Conservation (phyloP, 2,113 vertebrate genomes). For the Ciconia boyciana region DNA sequence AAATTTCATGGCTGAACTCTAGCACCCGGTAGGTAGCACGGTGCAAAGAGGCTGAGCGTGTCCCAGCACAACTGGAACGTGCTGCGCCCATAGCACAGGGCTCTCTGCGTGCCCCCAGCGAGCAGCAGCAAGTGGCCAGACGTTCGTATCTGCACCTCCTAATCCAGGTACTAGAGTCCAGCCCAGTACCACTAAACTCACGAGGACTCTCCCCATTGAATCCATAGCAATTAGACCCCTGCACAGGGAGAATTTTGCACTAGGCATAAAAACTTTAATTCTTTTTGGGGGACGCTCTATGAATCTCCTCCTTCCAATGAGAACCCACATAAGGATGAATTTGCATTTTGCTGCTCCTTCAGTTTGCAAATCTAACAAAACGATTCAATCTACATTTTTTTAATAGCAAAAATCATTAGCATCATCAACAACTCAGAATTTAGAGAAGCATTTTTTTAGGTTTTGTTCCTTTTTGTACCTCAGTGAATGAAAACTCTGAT, state of each 20-base stretch:
- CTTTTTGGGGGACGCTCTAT: accelerated
- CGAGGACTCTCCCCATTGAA: accelerated
- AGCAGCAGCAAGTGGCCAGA: not conserved
- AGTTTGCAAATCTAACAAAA: not conserved
- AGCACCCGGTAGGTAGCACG: not conserved
- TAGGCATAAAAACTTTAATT: accelerated
- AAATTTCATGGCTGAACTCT: accelerated
- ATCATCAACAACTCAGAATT: not conserved
- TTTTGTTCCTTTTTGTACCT: not conserved
- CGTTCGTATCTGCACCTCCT: not conserved
- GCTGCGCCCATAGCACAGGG: not conserved
- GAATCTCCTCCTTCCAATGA: not conserved
- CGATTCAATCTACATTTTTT: not conserved
- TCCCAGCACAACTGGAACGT: not conserved
- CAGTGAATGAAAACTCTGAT: not conserved
- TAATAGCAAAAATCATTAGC: not conserved
- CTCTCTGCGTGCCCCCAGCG: not conserved
- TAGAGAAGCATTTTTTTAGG: not conserved
- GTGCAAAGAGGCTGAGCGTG: not conserved
- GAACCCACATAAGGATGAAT: not conserved
- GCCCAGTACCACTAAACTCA: not conserved
- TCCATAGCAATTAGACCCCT: not conserved
- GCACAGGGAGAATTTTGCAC: not conserved
- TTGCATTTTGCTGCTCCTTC: not conserved
- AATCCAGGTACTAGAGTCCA: not conserved